Evolutionary conservation across 2,888 invertebrate genomes (phyloP), one percentile per base, ranked within the genome.

Genomic region (Altica lythri): DNA sequence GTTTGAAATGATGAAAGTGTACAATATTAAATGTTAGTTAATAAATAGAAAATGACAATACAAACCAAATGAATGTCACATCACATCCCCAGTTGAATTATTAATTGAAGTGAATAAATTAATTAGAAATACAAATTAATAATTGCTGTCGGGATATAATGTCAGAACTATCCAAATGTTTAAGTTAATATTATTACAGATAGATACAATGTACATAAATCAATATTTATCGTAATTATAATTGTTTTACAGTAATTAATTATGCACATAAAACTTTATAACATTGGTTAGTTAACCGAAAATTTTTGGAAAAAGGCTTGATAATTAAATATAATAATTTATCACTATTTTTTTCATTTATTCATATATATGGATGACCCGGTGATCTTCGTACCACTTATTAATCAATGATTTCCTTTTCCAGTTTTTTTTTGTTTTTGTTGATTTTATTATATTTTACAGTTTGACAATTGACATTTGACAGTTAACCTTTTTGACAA

Each of bases 101-200:
- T 55, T 55, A 46, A 46, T 55, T 47, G 44, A 43, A 55, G 47
- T 40, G 47, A 44, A 55, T 55, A 40, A 48, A 51, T 55, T 51
- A 55, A 51, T 51, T 51, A 55, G 51, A 55, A 51, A 55, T 51
- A 55, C 43, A 48, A 55, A 51, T 55, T 55, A 55, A 43, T 55
- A 55, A 55, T 48, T 52, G 44, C 32, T 44, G 42, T 29, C 37
- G 37, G 51, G 44, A 52, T 48, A 51, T 48, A 51, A 55, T 47
- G 52, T 38, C 55, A 51, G 51, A 55, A 47, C 34, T 47, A 51
- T 55, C 46, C 37, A 47, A 50, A 51, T 55, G 48, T 55, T 51
- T 52, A 55, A 55, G 52, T 55, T 55, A 55, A 47, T 47, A 37
- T 47, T 47, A 47, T 47, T 47, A 37, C 18, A 47, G 18, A 50